Base-by-base conservation (phyloP, 2,888 invertebrate genomes). In the Petrolisthes manimaculis region DNA sequence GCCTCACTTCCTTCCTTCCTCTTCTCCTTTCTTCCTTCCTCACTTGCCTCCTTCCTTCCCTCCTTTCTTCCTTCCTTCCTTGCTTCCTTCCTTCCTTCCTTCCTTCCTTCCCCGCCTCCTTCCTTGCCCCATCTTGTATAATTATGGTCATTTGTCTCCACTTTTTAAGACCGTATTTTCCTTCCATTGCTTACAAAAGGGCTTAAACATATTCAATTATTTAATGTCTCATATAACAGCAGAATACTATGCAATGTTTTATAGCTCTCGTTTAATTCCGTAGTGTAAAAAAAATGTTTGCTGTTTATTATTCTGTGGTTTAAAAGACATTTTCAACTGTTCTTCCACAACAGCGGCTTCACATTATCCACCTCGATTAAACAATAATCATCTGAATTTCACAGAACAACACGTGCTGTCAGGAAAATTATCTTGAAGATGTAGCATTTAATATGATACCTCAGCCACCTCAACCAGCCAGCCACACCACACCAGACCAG, bases 351-450 rank as follows among this genome's bases (percentile, higher is more conserved):
- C 18, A 67, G 54, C 54, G 74, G 55, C 83, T 14, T 9, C 24
- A 55, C 54, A 84, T 84, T 84, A 84, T 75, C 83, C 83, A 54
- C 54, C 83, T n/a, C 79, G 79, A 84, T 84, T 84, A 75, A 55
- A 24, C 84, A 84, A 67, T 84, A 67, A 84, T 61, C 84, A 84
- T 12, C 84, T n/a, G 53, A 56, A 37, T 55, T 61, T 55, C 56
- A 84, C 12, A 74, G n/a, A 78, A 78, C 56, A 12, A 84, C 74
- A 56, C 51, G 77, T 53, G 55, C 61, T 78, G 77, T 84, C 84
- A 78, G 77, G 78, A 77, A 77, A 18, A 84, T 77, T 74, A 61
- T 54, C 61, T 54, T 74, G 84, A 61, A 74, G 74, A 84, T 84
- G 61, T 56, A 61, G 77, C 84, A 56, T 77, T 21, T 77, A 84